Evolutionary conservation across 92 coral and sea anemone species (phyloP), one percentile per base, ranked within the genome.

Genomic region (Actinostola sp.): DNA sequence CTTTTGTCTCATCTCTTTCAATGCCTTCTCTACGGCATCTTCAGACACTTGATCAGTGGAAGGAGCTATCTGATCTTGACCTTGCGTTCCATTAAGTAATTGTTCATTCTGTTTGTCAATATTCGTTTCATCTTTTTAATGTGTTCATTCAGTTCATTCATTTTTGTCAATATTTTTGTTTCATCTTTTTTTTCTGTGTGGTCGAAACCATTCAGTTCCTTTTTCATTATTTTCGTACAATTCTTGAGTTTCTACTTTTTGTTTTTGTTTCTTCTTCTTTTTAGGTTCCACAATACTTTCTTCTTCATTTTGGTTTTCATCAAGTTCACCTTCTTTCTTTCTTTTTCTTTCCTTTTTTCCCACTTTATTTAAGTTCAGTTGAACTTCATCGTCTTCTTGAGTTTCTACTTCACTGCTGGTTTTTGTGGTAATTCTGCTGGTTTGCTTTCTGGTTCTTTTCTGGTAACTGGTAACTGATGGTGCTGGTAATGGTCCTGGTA

Each of bases 1-100:
- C 48, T 73, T 60, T 17, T 45, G 35, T 45, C 79, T 61, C 61
- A 73, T n/a, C 27, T 60, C 79, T 44, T 48, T 73, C 43, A 73
- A 16, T 23, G 66, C 38, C 52, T 50, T 61, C 23, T 73, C 79
- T 3, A 73, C 54, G 11, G 16, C 43, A 0, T 13, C 52, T 45
- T 42, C 70, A 20, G 59, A 26, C 5, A n/a, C 42, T 60, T 43
- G 54, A 73, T 31, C n/a, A 2, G 44, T 16, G 19, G 64, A 17
- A 24, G 19, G 7, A 2, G 21, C n/a, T 39, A 9, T 71, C 51
- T 0, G 13, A 20, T 14, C 41, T 0, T 71, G 35, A 49, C 31
- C 24, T 19, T 50, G 6, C 11, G 42, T 36, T 13, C 25, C 54
- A 43, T 25, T 60, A 36, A 28, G 54, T 11, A 25, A 0, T 28